Evolutionary conservation across 2,113 vertebrate species (phyloP), one percentile per base, ranked within the genome.

Genomic region (Mastomys natalensis): DNA sequence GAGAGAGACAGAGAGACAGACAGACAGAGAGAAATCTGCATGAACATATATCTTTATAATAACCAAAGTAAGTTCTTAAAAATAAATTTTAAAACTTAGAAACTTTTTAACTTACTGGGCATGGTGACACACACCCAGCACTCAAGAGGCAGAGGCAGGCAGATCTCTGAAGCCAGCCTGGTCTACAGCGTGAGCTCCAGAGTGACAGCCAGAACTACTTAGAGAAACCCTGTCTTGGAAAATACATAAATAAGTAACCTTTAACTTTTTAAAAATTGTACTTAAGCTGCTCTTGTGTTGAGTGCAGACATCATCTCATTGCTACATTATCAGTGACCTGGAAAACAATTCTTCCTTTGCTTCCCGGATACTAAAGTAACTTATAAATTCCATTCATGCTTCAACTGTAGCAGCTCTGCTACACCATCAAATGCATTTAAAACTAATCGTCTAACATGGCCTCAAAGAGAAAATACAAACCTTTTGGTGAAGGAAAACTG

Each of bases 401-500:
- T 64, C 62, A 51, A 60, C 21, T 62, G 77, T 22, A 89, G 62
- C 60, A 84, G 70, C 0, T 34, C 43, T 3, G 11, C 73, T 55
- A 60, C 40, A 87, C 60, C 48, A 60, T 55, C 37, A 93, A 85
- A 91, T 11, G 34, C 76, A 45, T 6, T 55, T 53, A 29, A 4
- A 53, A 5, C 73, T 68, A 60, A 89, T 26, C 70, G 84, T 37
- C n/a, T 48, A 4, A 68, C 45, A 10, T 0, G 53, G 16, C 0
- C 73, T 40, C 45, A 45, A 60, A 81, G 40, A 95, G 70, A 78
- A 84, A 87, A 89, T 2, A 53, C 95, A 16, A 94, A 99, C 99
- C 99, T 99, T 99, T 99, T 4, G 99, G 98, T 94, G 97, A 99
- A 95, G 99, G 98, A 98, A 99, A 99, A 86, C 99, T 98, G 13